Percentiles rank a stretch among this genome's conserved stretches.
Conservation (phyloP, 2,888 invertebrate species). For the Tenodera sinensis region DNA sequence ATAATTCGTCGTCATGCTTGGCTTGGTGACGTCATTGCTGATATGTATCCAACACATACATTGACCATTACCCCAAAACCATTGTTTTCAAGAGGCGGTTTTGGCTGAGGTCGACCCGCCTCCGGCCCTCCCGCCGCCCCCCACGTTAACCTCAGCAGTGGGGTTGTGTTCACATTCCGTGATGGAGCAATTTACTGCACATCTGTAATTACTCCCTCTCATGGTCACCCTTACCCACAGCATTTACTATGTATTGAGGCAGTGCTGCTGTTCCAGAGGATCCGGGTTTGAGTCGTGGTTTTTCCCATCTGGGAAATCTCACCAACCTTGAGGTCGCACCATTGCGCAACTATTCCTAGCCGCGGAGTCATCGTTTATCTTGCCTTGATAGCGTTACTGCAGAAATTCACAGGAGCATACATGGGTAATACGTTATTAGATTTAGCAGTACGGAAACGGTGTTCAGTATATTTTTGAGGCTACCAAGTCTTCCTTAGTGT, state of each 20-base stretch:
- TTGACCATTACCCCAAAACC: neutral
- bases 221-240: neutral
- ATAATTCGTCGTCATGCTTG: neutral
- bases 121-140: too few relatives aligned
- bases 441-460: too few relatives aligned
- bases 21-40: neutral
- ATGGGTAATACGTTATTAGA: too few relatives aligned
- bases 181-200: neutral
- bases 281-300: neutral
- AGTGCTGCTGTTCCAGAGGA: neutral
- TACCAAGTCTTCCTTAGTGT: too few relatives aligned
- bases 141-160: neutral
- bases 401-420: too few relatives aligned
- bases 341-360: too few relatives aligned
- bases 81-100: neutral
- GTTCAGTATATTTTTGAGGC: too few relatives aligned
- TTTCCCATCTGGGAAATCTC: neutral
- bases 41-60: neutral
- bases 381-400: too few relatives aligned
- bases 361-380: too few relatives aligned
- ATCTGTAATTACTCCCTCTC: neutral
- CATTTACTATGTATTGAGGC: neutral
- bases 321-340: neutral
- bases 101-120: neutral
- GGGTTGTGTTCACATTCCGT: neutral